Percentiles rank a stretch among this genome's conserved stretches.
phyloP scores from a whole-genome alignment of 1,140 invertebrate species.

The Lordiphosa collinella region DNA sequence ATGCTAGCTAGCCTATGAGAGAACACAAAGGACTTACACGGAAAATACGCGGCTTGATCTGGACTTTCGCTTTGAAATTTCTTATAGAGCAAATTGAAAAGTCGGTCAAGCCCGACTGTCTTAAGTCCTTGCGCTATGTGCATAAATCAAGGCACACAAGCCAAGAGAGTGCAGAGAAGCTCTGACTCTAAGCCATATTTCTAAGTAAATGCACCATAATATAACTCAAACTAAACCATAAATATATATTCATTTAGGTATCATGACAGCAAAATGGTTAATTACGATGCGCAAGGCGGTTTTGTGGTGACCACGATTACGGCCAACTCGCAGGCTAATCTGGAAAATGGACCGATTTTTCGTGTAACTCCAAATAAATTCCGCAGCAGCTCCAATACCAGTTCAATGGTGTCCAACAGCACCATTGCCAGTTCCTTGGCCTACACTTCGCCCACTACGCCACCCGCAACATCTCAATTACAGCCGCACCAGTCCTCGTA shows the following conservation, averaged over 20 bases:
- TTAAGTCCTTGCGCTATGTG: no score
- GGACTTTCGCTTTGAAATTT: no score
- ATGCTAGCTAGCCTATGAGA: no score
- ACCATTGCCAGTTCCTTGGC: constrained; percentile 5
- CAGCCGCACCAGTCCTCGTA: constrained; percentile 75
- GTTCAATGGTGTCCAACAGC: constrained; percentile 25
- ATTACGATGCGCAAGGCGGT: constrained; percentile 83
- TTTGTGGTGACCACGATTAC: constrained; percentile 76
- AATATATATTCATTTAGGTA: constrained; percentile 77
- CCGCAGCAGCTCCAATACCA: constrained; percentile 3
- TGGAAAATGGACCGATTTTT: constrained; percentile 28
- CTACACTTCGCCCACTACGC: constrained; percentile 19
- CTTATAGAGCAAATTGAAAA: no score
- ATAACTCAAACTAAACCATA: no score
- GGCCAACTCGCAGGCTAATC: constrained; percentile 23
- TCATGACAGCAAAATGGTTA: constrained; percentile 87
- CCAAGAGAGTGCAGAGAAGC: no score
- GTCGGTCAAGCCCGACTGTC: no score
- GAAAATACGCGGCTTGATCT: no score
- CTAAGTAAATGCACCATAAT: no score
- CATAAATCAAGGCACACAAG: no score
- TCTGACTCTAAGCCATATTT: no score
- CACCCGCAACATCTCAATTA: constrained; percentile 23
- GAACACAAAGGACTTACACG: no score
- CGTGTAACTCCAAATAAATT: constrained; percentile 33